phyloP scores from a whole-genome alignment of 2,113 vertebrate genomes.

The Talpa occidentalis region DNA sequence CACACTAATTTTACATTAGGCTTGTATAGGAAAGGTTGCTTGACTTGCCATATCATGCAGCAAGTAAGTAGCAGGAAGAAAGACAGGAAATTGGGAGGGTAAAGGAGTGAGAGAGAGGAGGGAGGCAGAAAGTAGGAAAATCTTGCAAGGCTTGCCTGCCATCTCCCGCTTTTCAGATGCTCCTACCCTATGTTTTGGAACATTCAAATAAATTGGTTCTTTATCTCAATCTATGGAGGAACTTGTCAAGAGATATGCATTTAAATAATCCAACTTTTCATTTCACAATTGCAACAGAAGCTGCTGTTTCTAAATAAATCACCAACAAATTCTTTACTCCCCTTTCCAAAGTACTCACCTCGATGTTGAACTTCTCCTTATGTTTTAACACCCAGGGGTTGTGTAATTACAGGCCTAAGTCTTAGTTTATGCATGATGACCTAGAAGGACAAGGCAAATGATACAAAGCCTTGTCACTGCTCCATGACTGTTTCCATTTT shows the following conservation, averaged over 20 bases:
- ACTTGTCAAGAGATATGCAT: neutral
- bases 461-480: neutral
- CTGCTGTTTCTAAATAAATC: neutral
- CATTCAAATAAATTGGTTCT: neutral
- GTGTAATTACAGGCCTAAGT: neutral
- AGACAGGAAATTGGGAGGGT: no score
- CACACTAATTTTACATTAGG: no score
- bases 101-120: no score
- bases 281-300: neutral
- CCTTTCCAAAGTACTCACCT: neutral
- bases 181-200: neutral
- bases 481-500: neutral
- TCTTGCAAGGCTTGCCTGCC: accelerated
- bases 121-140: accelerated
- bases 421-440: accelerated
- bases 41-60: neutral
- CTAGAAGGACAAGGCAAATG: neutral
- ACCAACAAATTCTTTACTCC: neutral
- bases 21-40: neutral
- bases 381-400: accelerated
- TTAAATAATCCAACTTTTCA: neutral
- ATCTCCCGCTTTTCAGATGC: neutral
- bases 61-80: neutral
- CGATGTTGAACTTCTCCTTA: neutral
- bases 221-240: neutral